phyloP scores from a whole-genome alignment of 2,888 invertebrate genomes.

The Drosophila demipolita region DNA sequence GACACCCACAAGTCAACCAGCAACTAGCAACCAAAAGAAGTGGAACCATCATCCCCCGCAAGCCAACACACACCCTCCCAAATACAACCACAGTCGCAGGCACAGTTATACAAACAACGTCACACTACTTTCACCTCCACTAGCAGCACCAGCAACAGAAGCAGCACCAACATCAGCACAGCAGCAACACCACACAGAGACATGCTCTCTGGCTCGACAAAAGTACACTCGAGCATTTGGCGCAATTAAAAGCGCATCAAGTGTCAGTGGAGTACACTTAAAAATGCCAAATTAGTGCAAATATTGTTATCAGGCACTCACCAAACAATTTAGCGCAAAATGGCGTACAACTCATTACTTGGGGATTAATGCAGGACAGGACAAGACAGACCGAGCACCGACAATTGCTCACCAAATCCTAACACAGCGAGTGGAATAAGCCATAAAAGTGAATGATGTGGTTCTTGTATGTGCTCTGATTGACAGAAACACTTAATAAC shows the following conservation, averaged over 20 bases:
- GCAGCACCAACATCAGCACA: background rate
- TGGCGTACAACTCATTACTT: slow-evolving; percentile 84
- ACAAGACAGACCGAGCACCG: slow-evolving; percentile 13
- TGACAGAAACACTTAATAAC: slow-evolving; percentile 1
- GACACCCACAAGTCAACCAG: slow-evolving; percentile 35
- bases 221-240: slow-evolving; percentile 80
- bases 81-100: slow-evolving; percentile 7
- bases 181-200: slow-evolving; percentile 18
- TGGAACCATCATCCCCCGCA: background rate
- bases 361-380: slow-evolving; percentile 78
- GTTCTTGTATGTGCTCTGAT: slow-evolving; percentile 3
- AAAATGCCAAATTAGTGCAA: slow-evolving; percentile 85
- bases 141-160: background rate
- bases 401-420: slow-evolving; percentile 7
- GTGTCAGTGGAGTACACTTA: slow-evolving; percentile 84
- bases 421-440: slow-evolving; percentile 3
- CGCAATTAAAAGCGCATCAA: slow-evolving; percentile 85
- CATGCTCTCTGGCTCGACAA: slow-evolving; percentile 37
- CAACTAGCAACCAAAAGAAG: slow-evolving; percentile 10
- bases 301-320: slow-evolving; percentile 83
- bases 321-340: slow-evolving; percentile 83
- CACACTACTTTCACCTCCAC: slow-evolving; percentile 9
- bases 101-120: slow-evolving; percentile 24
- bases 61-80: background rate
- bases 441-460: slow-evolving; percentile 3